Base-by-base conservation (phyloP, 1,140 invertebrate genomes). In the Hypothenemus hampei region DNA sequence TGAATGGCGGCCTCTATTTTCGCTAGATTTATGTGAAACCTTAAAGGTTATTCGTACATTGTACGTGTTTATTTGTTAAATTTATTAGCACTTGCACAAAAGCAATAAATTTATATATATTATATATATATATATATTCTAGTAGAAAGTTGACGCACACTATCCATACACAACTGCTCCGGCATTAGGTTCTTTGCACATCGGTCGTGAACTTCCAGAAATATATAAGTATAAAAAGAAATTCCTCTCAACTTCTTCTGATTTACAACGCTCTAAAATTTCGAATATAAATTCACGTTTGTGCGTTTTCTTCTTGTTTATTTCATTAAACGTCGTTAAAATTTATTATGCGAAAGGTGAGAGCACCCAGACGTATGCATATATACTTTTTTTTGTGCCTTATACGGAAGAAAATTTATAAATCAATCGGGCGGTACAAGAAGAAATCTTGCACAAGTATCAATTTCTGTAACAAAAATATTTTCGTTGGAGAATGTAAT, bases 301-400 rank as follows among this genome's bases (percentile, higher is more conserved):
- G 29, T 47, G 19, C 18, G 20, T n/a, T 35, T 47, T 47, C 16
- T 47, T 47, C 21, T 47, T 47, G 47, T 50, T 50, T 50, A 50
- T 50, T 39, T 50, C 47, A 50, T 50, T 50, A 50, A 50, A 50
- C 47, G 47, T 50, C 47, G 37, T 7, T 50, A 26, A 50, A 39
- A 50, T 50, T 50, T 50, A 50, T 50, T 50, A 50, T 39, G 20
- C 35, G 47, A 50, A 50, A 50, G 35, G 8, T 50, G 47, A 50
- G 47, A 50, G 47, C 47, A 50, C 23, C 47, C 35, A 50, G 36
- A 23, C 21, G 35, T 40, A 37, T 23, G 20, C 36, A 22, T 50
- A 39, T 50, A 19, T 11, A 16, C 13, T 50, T 50, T 24, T 40
- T 4, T 7, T 36, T 40, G 23, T 7, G 36, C 22, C 47, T 50